Base-by-base conservation (phyloP, 2,888 invertebrate species). In the Aromia moschata region DNA sequence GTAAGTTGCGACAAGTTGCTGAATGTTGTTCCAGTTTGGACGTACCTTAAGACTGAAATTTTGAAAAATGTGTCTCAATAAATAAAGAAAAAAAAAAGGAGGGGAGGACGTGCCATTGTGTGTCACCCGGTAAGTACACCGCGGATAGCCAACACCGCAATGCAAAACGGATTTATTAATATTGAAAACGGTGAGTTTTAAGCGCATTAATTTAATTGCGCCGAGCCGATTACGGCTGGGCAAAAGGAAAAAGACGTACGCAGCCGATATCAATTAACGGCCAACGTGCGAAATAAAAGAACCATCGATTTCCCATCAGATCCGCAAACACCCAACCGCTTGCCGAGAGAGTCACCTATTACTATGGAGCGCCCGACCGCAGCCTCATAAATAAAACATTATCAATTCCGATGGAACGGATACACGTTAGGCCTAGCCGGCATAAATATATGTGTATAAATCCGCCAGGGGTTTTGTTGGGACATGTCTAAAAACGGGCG, bases 331-430 rank as follows among this genome's bases (percentile, higher is more conserved):
- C 17, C 18, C 11, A 17, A 18, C 47, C 12, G 11, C 47, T 33
- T 25, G 7, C 25, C 25, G 25, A 7, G 4, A 7, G 25, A 25
- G 7, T n/a, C n/a, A n/a, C n/a, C n/a, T n/a, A n/a, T n/a, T n/a
- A n/a, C 12, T 15, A 14, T 30, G 15, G 14, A 9, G 45, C 16
- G 11, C n/a, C 31, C 30, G 33, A 36, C 45, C 47, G 47, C 47
- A 49, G 51, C 40, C 61, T 58, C 61, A 56, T 61, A 58, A 61
- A 61, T 61, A 58, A 58, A 61, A 57, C 57, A 51, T 55, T 54
- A 61, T 61, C 58, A 58, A 61, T 61, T 55, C 57, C 51, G 40
- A 54, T 60, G 51, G 46, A 41, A 45, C 58, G 52, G 58, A 58
- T 47, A n/a, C n/a, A 51, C 55, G 61, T 58, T 55, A 46, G 41